Conservation (phyloP, 2,797 vertebrate genomes). For the Choloepus didactylus region DNA sequence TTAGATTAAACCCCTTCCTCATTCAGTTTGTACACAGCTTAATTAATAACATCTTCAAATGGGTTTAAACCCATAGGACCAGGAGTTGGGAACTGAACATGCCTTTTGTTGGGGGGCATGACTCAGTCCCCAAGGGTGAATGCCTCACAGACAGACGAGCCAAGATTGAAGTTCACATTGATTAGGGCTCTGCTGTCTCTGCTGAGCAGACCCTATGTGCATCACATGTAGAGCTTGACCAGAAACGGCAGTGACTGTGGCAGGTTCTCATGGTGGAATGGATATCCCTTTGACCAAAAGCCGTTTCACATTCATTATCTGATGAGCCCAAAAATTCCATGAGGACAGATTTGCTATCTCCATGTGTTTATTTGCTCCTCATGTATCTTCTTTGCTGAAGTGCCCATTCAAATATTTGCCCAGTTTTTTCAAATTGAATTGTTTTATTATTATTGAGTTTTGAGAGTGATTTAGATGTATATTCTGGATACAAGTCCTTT, state of each 20-base stretch:
- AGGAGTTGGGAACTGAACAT: no score
- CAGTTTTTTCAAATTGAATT: not conserved
- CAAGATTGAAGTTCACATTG: not conserved
- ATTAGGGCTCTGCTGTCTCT: not conserved
- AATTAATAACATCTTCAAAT: no score
- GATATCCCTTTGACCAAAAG: not conserved
- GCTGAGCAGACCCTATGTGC: not conserved
- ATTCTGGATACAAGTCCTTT: not conserved
- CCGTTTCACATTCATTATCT: not conserved
- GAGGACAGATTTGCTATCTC: not conserved
- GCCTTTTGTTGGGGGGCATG: no score
- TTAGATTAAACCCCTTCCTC: no score
- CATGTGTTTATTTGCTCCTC: not conserved
- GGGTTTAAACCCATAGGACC: no score
- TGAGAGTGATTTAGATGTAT: constrained; percentile 12
- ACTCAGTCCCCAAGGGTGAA: no score
- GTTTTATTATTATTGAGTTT: not conserved
- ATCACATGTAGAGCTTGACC: not conserved
- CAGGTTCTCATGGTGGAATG: not conserved
- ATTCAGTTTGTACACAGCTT: no score
- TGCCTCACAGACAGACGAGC: not conserved
- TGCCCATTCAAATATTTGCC: not conserved
- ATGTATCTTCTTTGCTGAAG: not conserved
- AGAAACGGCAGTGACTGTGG: not conserved
- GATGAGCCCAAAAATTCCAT: not conserved